Percentiles rank a stretch among this genome's conserved stretches.
phyloP scores from a whole-genome alignment of 2,113 vertebrate species.

The Rhynchomys soricoides region DNA sequence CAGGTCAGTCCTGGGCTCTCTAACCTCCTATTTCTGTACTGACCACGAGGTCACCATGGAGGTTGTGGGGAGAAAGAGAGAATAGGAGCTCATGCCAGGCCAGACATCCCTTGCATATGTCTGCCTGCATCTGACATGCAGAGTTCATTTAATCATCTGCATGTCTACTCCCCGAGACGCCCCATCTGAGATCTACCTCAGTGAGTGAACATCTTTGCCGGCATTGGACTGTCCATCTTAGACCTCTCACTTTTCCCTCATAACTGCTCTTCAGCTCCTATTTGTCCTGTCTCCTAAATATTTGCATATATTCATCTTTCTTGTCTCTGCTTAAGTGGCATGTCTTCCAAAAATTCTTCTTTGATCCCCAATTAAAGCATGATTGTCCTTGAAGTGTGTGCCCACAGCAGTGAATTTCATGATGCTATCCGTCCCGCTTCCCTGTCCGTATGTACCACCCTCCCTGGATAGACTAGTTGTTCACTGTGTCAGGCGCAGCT shows the following conservation, averaged over 20 bases:
- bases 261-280: background rate
- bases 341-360: background rate
- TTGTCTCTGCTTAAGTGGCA: slow-evolving; percentile 15
- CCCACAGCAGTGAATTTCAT: background rate
- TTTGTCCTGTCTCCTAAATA: background rate
- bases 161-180: background rate
- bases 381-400: background rate
- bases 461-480: background rate
- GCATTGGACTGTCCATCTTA: background rate
- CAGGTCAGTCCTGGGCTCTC: background rate
- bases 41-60: no score
- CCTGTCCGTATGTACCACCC: background rate
- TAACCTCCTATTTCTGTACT: background rate
- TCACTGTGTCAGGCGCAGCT: background rate
- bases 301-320: background rate
- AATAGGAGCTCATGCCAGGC: background rate
- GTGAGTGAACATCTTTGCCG: background rate
- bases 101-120: background rate
- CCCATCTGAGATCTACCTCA: background rate
- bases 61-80: no score
- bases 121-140: background rate
- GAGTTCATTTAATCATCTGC: background rate
- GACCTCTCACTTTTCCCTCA: background rate
- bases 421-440: background rate
- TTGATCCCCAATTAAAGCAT: background rate